Evolutionary conservation across 2,113 vertebrate species (phyloP), one percentile per base, ranked within the genome.

Genomic region (Theristicus caerulescens): DNA sequence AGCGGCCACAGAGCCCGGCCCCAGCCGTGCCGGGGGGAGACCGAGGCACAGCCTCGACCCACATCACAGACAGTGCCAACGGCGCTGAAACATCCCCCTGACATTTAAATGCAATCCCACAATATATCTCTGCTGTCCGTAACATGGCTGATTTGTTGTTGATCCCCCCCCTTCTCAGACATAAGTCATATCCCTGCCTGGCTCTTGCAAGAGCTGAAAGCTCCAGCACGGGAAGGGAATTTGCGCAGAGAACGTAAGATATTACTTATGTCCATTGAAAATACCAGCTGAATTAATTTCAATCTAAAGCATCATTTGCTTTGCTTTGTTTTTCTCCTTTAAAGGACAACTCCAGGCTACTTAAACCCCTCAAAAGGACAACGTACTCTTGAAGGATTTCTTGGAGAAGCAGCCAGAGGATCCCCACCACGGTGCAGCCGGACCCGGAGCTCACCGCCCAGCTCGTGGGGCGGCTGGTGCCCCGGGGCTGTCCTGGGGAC

Each of bases 201-300:
- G 61, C 52, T 14, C 80, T 85, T 25, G 3, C 67, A 90, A 22
- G 72, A 94, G 87, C 76, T 38, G 38, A 76, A 27, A 1, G 27
- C 88, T 90, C 64, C 29, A 21, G 61, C 10, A 66, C 61, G 44
- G 69, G 80, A n/a, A 51, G 66, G 55, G 59, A 96, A 57, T 87
- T 90, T 86, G 82, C 93, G 93, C 84, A 34, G 86, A 91, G 76
- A 54, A 3, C 42, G 44, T 46, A 31, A 77, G 59, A 69, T 77
- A 85, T 87, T 90, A 46, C 77, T 70, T 61, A 55, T 1, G 27
- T 52, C 79, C 82, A 55, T 4, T 66, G 80, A 82, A 93, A 97
- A 93, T 77, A 90, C 58, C 91, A 92, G 9, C 42, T 64, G 95
- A 89, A 96, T 94, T 96, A 34, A 95, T 93, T 87, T 65, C 86